phyloP scores from a whole-genome alignment of 2,113 vertebrate genomes.

The Gracilinanus agilis region DNA sequence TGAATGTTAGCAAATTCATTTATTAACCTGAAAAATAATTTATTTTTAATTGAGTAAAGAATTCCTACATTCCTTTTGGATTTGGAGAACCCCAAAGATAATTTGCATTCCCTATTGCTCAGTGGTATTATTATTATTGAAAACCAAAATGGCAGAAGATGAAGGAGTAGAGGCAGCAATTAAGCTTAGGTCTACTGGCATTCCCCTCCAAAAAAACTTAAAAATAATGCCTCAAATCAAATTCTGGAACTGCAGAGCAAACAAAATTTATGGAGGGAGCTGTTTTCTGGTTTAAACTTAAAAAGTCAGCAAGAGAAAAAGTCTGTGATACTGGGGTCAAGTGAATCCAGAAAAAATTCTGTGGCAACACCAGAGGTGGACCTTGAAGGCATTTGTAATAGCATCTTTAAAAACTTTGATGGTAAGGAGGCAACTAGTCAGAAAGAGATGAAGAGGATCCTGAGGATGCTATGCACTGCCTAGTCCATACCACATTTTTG shows the following conservation, averaged over 20 bases:
- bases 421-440: background rate
- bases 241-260: background rate
- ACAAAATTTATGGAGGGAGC: background rate
- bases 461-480: background rate
- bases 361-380: background rate
- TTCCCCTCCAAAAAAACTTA: background rate
- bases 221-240: background rate
- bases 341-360: too few species aligned
- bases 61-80: background rate
- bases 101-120: conserved; percentile 28
- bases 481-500: too few species aligned
- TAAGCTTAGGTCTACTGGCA: background rate
- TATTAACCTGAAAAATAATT: conserved; percentile 35
- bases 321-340: background rate
- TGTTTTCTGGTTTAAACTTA: background rate
- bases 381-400: background rate
- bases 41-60: conserved; percentile 8
- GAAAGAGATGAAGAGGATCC: background rate
- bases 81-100: conserved; percentile 17
- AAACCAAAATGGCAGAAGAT: background rate
- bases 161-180: background rate
- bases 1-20: background rate
- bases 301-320: background rate
- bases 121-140: conserved; percentile 26
- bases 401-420: background rate